These are phyloP conservation scores for Heliconius ismenius DNA, from an alignment of 2,888 invertebrate genomes.

Conservation along the genomic window DNA sequence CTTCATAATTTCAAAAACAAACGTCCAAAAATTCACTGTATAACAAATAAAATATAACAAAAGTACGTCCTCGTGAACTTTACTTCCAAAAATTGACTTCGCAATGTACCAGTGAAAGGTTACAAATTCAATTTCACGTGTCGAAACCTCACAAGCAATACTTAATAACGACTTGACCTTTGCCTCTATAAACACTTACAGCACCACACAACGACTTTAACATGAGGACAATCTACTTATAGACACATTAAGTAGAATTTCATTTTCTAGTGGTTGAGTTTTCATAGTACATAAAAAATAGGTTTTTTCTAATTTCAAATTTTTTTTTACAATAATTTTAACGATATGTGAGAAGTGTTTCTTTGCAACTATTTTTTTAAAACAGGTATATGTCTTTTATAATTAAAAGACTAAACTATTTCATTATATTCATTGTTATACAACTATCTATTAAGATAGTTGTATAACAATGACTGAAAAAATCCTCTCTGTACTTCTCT, in stretches of 20 bases:
- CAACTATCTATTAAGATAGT: too few relatives aligned
- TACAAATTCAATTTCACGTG: constrained; percentile 34
- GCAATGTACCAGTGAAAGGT: constrained; percentile 27
- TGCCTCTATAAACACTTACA: constrained; percentile 25
- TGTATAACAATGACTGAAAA: too few relatives aligned
- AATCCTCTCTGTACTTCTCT: too few relatives aligned
- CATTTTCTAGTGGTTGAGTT: neutral
- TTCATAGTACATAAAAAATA: neutral
- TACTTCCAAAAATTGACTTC: constrained; percentile 5
- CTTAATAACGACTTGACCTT: constrained; percentile 33
- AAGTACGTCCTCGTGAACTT: neutral
- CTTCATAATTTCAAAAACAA: neutral
- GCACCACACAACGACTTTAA: constrained; percentile 12
- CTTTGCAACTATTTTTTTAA: too few relatives aligned
- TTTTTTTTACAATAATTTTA: neutral
- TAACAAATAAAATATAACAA: neutral
- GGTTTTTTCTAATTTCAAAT: neutral
- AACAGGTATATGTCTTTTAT: too few relatives aligned
- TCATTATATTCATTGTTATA: too few relatives aligned
- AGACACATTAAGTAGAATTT: neutral
- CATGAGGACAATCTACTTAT: constrained; percentile 32
- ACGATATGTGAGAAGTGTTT: too few relatives aligned
- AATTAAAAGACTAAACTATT: too few relatives aligned
- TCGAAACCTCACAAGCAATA: constrained; percentile 29
- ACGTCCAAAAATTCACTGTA: neutral